Percentiles rank a stretch among this genome's conserved stretches.
These are phyloP conservation scores for Gouania willdenowi DNA, from an alignment of 2,797 vertebrate species.

Conservation along the genomic window DNA sequence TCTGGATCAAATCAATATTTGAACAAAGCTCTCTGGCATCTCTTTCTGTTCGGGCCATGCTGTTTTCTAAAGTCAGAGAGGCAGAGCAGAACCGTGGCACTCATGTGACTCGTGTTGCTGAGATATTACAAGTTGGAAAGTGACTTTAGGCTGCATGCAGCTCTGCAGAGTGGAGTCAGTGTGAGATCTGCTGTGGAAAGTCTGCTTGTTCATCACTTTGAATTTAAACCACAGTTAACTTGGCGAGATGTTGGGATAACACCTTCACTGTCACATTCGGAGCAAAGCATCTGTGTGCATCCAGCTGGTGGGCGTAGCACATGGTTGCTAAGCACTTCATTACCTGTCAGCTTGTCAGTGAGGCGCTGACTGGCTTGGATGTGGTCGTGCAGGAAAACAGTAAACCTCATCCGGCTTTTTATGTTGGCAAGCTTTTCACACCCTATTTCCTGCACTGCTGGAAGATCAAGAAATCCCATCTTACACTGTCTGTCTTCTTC, in stretches of 20 bases:
- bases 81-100: slow-evolving; percentile 25
- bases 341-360: slow-evolving; percentile 24
- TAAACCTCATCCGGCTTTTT: slow-evolving; percentile 18
- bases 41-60: slow-evolving; percentile 45
- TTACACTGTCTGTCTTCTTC: slow-evolving; percentile 12
- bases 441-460: slow-evolving; percentile 4
- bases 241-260: neutral
- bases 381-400: slow-evolving; percentile 2
- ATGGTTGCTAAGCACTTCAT: slow-evolving; percentile 22
- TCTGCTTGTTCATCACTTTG: neutral
- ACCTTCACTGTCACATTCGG: neutral
- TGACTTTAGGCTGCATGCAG: slow-evolving; percentile 19
- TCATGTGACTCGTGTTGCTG: slow-evolving; percentile 30
- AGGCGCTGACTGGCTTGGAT: slow-evolving; percentile 26
- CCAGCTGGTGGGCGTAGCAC: slow-evolving; percentile 7
- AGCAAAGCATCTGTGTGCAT: neutral
- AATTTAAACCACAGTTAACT: neutral
- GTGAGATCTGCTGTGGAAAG: slow-evolving; percentile 21
- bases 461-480: slow-evolving; percentile 18
- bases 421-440: slow-evolving; percentile 10
- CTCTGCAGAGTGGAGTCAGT: slow-evolving; percentile 37
- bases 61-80: slow-evolving; percentile 43
- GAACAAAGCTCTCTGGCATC: slow-evolving; percentile 61
- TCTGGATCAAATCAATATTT: slow-evolving; percentile 72
- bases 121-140: slow-evolving; percentile 43